phyloP scores from a whole-genome alignment of 2,797 vertebrate species.

The Gambusia yucatana region DNA sequence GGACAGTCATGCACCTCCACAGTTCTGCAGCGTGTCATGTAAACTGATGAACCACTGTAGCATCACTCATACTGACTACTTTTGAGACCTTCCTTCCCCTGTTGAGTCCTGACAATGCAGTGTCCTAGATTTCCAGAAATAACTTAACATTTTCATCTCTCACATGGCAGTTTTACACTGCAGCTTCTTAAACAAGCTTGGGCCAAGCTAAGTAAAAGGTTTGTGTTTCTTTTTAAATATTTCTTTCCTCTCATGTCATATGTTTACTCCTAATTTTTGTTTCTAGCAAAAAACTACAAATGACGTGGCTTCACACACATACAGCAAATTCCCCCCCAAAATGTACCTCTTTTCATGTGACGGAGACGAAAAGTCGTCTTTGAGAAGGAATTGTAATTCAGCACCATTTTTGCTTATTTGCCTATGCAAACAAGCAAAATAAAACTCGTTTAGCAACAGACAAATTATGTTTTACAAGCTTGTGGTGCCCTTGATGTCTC shows the following conservation, averaged over 20 bases:
- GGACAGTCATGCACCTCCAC: background rate
- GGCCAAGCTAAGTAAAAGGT: background rate
- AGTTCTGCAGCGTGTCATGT: background rate
- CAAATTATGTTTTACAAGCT: too few species aligned
- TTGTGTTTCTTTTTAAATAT: background rate
- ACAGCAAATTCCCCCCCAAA: background rate
- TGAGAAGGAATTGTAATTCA: background rate
- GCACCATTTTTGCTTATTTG: background rate
- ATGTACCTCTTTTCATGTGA: background rate
- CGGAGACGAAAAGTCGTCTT: background rate
- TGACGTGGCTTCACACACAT: background rate
- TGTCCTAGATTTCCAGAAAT: conserved; percentile 9
- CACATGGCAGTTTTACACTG: background rate
- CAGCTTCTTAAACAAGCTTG: background rate
- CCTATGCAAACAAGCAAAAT: too few species aligned
- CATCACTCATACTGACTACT: conserved; percentile 1
- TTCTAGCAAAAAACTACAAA: background rate
- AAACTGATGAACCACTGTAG: background rate
- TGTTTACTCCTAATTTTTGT: background rate
- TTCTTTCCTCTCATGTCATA: background rate
- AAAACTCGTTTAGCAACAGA: too few species aligned
- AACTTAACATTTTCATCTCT: background rate
- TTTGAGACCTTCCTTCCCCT: conserved; percentile 1
- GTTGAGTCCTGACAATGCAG: background rate
- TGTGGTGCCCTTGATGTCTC: background rate